Base-by-base conservation (phyloP, 1,140 invertebrate genomes). In the Apis florea region DNA sequence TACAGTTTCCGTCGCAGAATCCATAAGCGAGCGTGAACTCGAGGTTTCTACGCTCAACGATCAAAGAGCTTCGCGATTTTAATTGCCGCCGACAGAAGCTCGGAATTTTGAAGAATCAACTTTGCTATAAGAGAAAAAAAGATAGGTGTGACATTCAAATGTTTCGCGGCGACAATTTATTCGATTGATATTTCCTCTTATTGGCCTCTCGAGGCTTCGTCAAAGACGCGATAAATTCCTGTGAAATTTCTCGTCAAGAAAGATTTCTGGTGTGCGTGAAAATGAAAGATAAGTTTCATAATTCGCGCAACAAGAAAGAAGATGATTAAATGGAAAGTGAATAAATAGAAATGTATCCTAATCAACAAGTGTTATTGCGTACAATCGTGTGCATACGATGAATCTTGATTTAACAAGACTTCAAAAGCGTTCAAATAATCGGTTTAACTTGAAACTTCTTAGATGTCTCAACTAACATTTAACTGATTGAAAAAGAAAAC, bases 21-120 rank as follows among this genome's bases (percentile, higher is more conserved):
- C 54, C 66, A 9, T 31, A 1, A 17, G 19, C 11, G 15, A 47
- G 54, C 54, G 74, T 21, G 66, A 61, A 54, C 56, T 64, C 26
- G 6, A 31, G 64, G 19, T 21, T 8, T 17, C 3, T 31, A 19
- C 49, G 74, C 69, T 68, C 24, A 10, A 49, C 56, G 53, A 79
- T 83, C 59, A 85, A 80, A 63, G 53, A 49, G 49, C 26, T 69
- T 51, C 31, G 64, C 49, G 61, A 51, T 83, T 85, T 85, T 85
- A 80, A 83, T 83, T 83, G 70, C 58, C n/a, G 61, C 40, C n/a
- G 24, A 26, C n/a, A 0, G 12, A 31, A 24, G 17, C 49, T 26
- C 13, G 40, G 77, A 49, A 54, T 83, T 79, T 54, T 47, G 21
- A 26, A 71, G 26, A 58, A 81, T n/a, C 59, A 40, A 21, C 40